phyloP scores from a whole-genome alignment of 2,888 invertebrate genomes.

The Drosophila nr. fundita region DNA sequence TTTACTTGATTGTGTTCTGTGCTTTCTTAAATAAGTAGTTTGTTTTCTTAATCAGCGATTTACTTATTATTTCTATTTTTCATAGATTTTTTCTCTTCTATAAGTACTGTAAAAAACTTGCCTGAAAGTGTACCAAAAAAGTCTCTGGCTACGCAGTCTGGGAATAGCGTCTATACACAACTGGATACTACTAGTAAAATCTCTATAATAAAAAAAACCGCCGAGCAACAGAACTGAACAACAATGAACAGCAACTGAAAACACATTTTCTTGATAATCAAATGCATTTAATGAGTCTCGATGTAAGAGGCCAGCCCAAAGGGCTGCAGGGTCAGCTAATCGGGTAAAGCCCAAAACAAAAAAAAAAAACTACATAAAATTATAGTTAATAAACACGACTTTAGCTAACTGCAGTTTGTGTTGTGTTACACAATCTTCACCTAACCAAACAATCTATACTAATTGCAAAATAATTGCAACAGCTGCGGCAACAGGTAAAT shows the following conservation, averaged over 20 bases:
- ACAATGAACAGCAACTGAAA: not conserved
- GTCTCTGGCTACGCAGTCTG: slow-evolving; percentile 24
- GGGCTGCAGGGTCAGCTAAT: slow-evolving; percentile 3
- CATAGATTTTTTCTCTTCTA: not conserved
- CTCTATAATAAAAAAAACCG: not conserved
- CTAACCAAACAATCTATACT: not conserved
- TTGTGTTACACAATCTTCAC: slow-evolving; percentile 1
- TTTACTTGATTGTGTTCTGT: not conserved
- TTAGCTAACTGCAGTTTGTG: slow-evolving; percentile 1
- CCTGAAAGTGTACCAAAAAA: not conserved
- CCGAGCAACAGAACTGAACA: not conserved
- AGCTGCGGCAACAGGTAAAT: slow-evolving; percentile 1
- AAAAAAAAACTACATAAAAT: slow-evolving; percentile 30
- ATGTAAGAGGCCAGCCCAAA: not conserved
- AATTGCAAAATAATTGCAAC: not conserved
- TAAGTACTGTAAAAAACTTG: slow-evolving; percentile 5
- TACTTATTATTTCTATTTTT: slow-evolving; percentile 5
- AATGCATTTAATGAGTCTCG: slow-evolving; percentile 31
- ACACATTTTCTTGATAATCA: slow-evolving; percentile 22
- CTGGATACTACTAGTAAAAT: slow-evolving; percentile 18
- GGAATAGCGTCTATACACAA: slow-evolving; percentile 32
- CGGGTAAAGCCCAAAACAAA: slow-evolving; percentile 20
- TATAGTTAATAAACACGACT: slow-evolving; percentile 25
- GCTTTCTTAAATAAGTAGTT: slow-evolving; percentile 4
- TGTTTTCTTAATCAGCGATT: slow-evolving; percentile 13